phyloP scores from a whole-genome alignment of 2,113 vertebrate species.

The Cyanoderma ruficeps region DNA sequence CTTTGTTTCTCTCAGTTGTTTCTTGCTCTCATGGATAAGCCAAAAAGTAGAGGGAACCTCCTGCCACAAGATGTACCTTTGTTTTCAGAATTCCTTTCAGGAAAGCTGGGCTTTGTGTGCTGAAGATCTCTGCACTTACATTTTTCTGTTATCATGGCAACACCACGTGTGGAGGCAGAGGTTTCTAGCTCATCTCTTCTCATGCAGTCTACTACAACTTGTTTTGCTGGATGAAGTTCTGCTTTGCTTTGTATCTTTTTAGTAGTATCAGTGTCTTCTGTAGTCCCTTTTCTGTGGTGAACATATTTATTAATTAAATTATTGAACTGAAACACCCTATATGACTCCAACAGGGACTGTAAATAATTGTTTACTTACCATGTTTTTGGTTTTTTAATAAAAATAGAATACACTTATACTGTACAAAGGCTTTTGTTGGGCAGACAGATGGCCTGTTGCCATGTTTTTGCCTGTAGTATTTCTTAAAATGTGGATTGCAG shows the following conservation, averaged over 20 bases:
- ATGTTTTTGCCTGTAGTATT: conserved; percentile 73
- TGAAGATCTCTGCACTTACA: background rate
- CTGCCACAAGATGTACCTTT: background rate
- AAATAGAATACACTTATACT: background rate
- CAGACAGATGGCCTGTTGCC: background rate
- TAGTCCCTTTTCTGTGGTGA: background rate
- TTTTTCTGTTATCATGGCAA: conserved; percentile 49
- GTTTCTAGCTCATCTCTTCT: background rate
- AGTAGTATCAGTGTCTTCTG: background rate
- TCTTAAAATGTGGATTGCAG: background rate
- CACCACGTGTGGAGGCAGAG: background rate
- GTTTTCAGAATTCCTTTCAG: background rate
- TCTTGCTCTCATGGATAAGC: background rate
- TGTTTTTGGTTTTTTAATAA: background rate
- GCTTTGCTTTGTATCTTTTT: background rate
- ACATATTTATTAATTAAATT: background rate
- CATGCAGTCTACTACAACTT: background rate
- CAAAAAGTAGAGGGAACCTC: background rate
- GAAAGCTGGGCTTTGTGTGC: background rate
- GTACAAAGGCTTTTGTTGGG: background rate
- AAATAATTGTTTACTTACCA: background rate
- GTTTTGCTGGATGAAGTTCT: background rate
- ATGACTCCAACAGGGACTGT: background rate
- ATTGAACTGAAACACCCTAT: background rate
- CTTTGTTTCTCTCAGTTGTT: background rate